Evolutionary conservation across 2,888 invertebrate species (phyloP).

Genomic region (Stratiomys singularior): DNA sequence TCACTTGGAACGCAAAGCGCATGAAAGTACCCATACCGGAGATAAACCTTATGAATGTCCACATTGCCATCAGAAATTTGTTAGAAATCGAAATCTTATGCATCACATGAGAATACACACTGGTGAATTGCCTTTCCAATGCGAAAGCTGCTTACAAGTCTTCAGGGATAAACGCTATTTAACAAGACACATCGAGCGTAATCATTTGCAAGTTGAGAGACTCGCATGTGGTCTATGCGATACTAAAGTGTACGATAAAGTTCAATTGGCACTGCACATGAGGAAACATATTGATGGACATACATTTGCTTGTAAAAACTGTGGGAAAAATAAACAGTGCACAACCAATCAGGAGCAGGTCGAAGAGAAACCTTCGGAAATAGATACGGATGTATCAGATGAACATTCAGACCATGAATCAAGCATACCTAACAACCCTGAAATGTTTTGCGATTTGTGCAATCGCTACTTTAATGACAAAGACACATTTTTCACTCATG

Average conservation of each 20-base stretch:
- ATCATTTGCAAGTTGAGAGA: neutral
- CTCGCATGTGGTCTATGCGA: constrained; percentile 50
- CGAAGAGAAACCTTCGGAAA: neutral
- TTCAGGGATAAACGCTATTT: neutral
- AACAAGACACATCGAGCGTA: neutral
- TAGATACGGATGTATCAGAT: neutral
- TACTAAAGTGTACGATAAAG: constrained; percentile 32
- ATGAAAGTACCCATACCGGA: constrained; percentile 42
- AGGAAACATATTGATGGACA: neutral
- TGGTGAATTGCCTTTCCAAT: constrained; percentile 22
- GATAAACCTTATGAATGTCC: constrained; percentile 27
- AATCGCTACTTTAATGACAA: neutral
- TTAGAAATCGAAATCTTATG: constrained; percentile 16
- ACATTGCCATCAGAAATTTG: constrained; percentile 28
- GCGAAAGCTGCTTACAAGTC: neutral
- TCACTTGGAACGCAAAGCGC: neutral
- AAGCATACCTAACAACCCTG: neutral
- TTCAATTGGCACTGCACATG: neutral
- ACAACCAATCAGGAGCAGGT: neutral
- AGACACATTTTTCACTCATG: neutral
- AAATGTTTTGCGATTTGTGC: neutral
- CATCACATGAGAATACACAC: constrained; percentile 37
- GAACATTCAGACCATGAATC: neutral
- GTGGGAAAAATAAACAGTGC: neutral
- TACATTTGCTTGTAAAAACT: constrained; percentile 20